These are phyloP conservation scores for Anagyrus pseudococci DNA, from an alignment of 2,888 invertebrate species.

Conservation along the genomic window DNA sequence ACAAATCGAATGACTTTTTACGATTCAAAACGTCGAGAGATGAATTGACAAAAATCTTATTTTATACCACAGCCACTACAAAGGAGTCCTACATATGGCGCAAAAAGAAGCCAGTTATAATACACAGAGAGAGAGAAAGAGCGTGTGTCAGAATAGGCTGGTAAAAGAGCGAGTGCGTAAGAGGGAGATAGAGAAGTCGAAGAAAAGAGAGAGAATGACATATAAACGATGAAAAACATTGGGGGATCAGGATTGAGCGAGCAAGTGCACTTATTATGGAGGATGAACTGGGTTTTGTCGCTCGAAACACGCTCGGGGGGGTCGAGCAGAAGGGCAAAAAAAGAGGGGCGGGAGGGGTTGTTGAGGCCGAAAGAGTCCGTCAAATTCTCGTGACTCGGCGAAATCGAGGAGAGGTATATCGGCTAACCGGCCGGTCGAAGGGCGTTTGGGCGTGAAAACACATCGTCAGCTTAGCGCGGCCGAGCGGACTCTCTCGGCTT, in stretches of 20 bases:
- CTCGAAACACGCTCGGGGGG: constrained; percentile 16
- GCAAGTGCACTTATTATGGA: constrained; percentile 32
- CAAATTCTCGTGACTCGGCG: constrained; percentile 34
- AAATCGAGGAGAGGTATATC: constrained; percentile 31
- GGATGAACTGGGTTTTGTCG: constrained; percentile 20
- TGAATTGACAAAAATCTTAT: too few relatives aligned
- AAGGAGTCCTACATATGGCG: too few relatives aligned
- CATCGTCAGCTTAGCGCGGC: constrained; percentile 32
- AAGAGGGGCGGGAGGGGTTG: constrained; percentile 3
- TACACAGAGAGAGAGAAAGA: too few relatives aligned
- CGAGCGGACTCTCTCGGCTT: constrained; percentile 11
- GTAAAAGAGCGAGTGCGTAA: too few relatives aligned
- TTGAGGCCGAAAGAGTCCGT: constrained; percentile 9
- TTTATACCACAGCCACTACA: too few relatives aligned
- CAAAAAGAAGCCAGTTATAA: too few relatives aligned
- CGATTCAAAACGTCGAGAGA: too few relatives aligned
- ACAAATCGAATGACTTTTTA: too few relatives aligned
- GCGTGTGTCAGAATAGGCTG: too few relatives aligned
- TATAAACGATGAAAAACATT: too few relatives aligned
- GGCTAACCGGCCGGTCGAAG: constrained; percentile 33
- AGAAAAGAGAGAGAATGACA: constrained; percentile 5
- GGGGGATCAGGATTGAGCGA: constrained; percentile 9
- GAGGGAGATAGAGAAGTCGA: too few relatives aligned
- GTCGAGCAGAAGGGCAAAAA: too few relatives aligned
- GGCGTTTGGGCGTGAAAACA: constrained; percentile 38